These are phyloP conservation scores for Scaptomyza montana DNA, from an alignment of 1,140 invertebrate species.

Conservation along the genomic window DNA sequence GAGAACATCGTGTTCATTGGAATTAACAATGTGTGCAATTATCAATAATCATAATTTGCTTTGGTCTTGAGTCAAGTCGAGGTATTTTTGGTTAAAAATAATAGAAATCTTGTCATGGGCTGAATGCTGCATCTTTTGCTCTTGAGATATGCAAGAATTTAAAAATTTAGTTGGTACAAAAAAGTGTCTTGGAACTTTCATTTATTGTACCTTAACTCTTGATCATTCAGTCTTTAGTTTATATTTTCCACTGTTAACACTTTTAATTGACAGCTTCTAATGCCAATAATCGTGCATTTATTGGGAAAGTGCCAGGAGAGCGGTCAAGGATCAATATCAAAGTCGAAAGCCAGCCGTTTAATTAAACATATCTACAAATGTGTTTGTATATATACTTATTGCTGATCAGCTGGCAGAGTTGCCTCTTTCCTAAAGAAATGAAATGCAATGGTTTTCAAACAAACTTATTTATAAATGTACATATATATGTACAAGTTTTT, in stretches of 20 bases:
- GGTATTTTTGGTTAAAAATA: neutral
- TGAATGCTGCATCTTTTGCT: neutral
- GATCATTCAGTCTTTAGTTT: too few species aligned
- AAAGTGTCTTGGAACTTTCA: neutral
- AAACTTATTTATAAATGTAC: conserved; percentile 1
- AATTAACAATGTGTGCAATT: too few species aligned
- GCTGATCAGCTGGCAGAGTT: neutral
- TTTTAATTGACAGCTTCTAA: neutral
- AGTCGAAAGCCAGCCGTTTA: conserved; percentile 1
- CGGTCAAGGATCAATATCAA: conserved; percentile 22
- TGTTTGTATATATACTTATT: neutral
- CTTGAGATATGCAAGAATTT: neutral
- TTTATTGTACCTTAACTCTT: neutral
- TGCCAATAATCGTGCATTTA: neutral
- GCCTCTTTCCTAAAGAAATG: neutral
- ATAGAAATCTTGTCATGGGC: neutral
- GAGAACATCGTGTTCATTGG: too few species aligned
- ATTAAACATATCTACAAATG: neutral
- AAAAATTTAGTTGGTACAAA: neutral
- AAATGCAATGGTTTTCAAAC: conserved; percentile 15
- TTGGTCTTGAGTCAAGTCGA: neutral
- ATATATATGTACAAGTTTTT: conserved; percentile 6
- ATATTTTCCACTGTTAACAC: neutral
- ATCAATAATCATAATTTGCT: neutral
- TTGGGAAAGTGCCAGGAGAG: conserved; percentile 9